Percentiles rank a stretch among this genome's conserved stretches.
These are phyloP conservation scores for Pogonognathellus flavescens DNA, from an alignment of 1,140 invertebrate species.

Conservation along the genomic window DNA sequence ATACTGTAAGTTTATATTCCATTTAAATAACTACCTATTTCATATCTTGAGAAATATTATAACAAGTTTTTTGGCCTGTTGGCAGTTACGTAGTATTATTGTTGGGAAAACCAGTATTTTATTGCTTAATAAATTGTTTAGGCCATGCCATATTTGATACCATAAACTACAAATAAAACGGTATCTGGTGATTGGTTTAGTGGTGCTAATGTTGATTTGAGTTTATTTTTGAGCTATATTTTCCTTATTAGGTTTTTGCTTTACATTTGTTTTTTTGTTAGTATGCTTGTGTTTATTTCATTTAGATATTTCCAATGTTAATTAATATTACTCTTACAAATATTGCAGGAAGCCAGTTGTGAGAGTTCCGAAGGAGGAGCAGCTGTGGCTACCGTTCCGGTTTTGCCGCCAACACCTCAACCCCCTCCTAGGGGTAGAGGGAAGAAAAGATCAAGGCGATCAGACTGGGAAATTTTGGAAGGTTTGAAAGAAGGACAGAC, in stretches of 20 bases:
- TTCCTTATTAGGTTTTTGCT: too few relatives aligned
- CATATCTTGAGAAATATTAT: too few relatives aligned
- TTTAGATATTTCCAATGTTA: too few relatives aligned
- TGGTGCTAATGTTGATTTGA: not conserved
- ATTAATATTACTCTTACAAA: not conserved
- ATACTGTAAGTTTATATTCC: constrained; percentile 56
- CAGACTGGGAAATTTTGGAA: constrained; percentile 86
- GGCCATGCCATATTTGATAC: too few relatives aligned
- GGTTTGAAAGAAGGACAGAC: constrained; percentile 83
- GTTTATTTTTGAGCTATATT: not conserved
- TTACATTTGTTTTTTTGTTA: too few relatives aligned
- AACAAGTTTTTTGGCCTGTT: too few relatives aligned
- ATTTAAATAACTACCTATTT: not conserved
- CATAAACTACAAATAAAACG: too few relatives aligned
- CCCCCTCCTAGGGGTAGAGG: constrained; percentile 67
- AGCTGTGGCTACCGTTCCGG: constrained; percentile 20
- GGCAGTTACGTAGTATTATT: too few relatives aligned
- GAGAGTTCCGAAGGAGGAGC: constrained; percentile 61
- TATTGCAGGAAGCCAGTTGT: constrained; percentile 63
- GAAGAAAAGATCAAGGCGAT: constrained; percentile 73
- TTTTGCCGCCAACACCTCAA: constrained; percentile 46
- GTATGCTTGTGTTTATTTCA: too few relatives aligned
- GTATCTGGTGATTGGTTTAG: too few relatives aligned
- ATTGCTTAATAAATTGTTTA: too few relatives aligned
- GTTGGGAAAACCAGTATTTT: too few relatives aligned